phyloP scores from a whole-genome alignment of 2,113 vertebrate species.

The Meles meles region DNA sequence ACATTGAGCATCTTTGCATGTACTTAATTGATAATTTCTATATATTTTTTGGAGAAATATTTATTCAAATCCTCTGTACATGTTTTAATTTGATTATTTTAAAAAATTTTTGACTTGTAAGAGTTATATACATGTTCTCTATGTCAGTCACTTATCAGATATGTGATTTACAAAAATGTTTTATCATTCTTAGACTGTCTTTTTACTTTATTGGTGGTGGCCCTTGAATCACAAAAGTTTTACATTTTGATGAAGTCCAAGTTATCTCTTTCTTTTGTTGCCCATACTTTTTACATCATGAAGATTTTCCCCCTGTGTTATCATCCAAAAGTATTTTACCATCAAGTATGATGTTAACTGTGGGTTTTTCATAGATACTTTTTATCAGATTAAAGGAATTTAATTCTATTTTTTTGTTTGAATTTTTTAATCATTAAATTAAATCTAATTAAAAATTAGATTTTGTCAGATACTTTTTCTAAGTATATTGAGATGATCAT shows the following conservation, averaged over 20 bases:
- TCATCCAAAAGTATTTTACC: neutral
- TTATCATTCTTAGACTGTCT: neutral
- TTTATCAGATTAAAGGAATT: neutral
- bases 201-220: neutral
- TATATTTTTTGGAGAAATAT: neutral
- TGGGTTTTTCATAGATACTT: neutral
- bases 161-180: neutral
- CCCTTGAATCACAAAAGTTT: neutral
- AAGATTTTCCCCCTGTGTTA: neutral
- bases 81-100: neutral
- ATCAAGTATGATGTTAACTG: neutral
- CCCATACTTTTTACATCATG: neutral
- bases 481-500: neutral
- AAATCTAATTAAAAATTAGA: too few relatives aligned
- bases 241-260: neutral
- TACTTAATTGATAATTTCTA: neutral
- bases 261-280: neutral
- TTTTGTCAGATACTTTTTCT: slow-evolving; percentile 4
- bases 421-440: neutral
- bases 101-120: neutral
- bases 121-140: neutral
- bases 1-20: neutral
- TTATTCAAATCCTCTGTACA: neutral
- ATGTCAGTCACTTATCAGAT: neutral
- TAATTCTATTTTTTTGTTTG: neutral